These are phyloP conservation scores for Panthera leo DNA, from an alignment of 2,113 vertebrate species.

Conservation along the genomic window DNA sequence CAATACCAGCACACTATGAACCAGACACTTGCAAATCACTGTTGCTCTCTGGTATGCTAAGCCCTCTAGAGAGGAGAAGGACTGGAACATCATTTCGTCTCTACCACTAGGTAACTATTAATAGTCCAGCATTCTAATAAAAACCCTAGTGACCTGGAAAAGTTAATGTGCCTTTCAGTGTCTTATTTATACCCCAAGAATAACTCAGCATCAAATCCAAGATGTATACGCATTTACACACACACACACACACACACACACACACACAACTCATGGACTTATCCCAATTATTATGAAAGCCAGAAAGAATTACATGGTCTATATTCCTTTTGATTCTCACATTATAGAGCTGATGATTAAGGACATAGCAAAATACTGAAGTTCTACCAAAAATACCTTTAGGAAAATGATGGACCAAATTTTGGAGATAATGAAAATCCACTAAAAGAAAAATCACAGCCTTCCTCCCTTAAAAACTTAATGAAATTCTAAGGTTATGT, in stretches of 20 bases:
- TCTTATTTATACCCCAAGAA: conserved; percentile 48
- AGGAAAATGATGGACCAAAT: conserved; percentile 32
- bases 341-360: neutral
- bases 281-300: conserved; percentile 2
- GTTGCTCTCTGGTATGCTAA: neutral
- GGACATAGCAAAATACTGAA: neutral
- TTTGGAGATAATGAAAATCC: neutral
- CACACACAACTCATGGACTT: neutral
- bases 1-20: neutral
- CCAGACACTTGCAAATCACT: conserved; percentile 8
- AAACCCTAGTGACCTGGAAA: conserved; percentile 55
- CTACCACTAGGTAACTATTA: conserved; percentile 36
- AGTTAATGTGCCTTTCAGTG: conserved; percentile 37
- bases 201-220: conserved; percentile 52
- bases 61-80: neutral
- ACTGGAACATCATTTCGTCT: neutral
- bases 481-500: conserved; percentile 42
- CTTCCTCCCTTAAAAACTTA: conserved; percentile 34
- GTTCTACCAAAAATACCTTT: neutral
- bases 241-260: neutral
- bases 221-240: neutral
- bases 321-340: conserved; percentile 2
- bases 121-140: conserved; percentile 47
- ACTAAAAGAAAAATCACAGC: neutral
- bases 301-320: neutral